phyloP scores from a whole-genome alignment of 2,797 vertebrate genomes.

The Gastrophryne carolinensis region DNA sequence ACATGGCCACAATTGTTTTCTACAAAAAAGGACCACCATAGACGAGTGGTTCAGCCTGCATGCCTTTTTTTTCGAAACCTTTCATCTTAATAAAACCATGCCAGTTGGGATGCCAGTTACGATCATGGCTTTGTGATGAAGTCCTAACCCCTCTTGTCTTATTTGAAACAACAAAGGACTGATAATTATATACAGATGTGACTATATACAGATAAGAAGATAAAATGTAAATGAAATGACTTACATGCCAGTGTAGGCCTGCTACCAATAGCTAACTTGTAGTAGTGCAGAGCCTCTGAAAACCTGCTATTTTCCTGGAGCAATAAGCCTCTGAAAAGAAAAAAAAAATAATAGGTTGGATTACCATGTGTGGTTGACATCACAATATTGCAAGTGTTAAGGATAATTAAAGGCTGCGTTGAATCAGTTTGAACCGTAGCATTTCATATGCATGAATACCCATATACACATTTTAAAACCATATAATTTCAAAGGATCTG shows the following conservation, averaged over 20 bases:
- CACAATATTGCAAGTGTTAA: too few species aligned
- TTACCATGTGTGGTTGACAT: background rate
- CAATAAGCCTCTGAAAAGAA: slow-evolving; percentile 84
- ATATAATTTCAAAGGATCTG: too few species aligned
- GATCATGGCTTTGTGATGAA: slow-evolving; percentile 48
- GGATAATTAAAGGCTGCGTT: too few species aligned
- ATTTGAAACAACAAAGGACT: slow-evolving; percentile 25
- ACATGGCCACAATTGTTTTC: background rate
- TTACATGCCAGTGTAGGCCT: slow-evolving; percentile 98
- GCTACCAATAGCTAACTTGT: slow-evolving; percentile 95
- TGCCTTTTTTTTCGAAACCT: slow-evolving; percentile 33
- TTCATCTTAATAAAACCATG: slow-evolving; percentile 41
- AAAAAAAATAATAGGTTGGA: slow-evolving; percentile 42
- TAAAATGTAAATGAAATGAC: slow-evolving; percentile 64
- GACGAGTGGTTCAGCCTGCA: slow-evolving; percentile 27
- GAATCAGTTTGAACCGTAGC: too few species aligned
- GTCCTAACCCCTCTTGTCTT: slow-evolving; percentile 38
- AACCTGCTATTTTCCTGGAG: slow-evolving; percentile 98
- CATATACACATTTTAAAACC: too few species aligned
- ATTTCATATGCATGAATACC: too few species aligned
- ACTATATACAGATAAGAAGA: slow-evolving; percentile 23
- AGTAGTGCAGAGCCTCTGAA: slow-evolving; percentile 94
- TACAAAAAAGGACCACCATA: slow-evolving; percentile 36
- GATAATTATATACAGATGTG: slow-evolving; percentile 47
- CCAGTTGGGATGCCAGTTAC: slow-evolving; percentile 46